These are phyloP conservation scores for Cyprinodon brontotheroides DNA, from an alignment of 2,113 vertebrate species.

Conservation along the genomic window DNA sequence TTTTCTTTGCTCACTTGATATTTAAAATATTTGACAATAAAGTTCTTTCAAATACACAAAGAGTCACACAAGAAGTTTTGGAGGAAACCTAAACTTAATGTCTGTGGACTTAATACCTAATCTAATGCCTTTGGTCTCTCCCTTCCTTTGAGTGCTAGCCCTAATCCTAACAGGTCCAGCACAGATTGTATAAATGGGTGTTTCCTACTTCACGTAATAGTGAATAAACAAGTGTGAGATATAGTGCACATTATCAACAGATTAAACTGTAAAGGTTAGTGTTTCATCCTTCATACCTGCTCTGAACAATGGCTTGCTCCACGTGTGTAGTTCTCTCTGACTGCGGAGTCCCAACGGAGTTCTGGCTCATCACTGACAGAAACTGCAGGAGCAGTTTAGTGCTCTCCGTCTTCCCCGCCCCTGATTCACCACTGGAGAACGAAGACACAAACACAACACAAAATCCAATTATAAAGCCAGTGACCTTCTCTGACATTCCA, in stretches of 20 bases:
- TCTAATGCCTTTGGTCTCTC: too few species aligned
- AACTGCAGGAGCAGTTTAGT: constrained; percentile 92
- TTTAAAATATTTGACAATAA: too few species aligned
- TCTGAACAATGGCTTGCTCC: constrained; percentile 92
- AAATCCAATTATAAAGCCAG: constrained; percentile 38
- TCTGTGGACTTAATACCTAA: too few species aligned
- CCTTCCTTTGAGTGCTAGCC: too few species aligned
- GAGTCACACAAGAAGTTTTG: too few species aligned
- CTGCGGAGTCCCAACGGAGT: constrained; percentile 75
- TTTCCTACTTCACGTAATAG: too few species aligned
- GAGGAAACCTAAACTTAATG: too few species aligned
- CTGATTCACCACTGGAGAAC: constrained; percentile 86
- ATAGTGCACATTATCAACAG: background rate
- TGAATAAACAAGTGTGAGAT: too few species aligned
- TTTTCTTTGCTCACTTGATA: too few species aligned
- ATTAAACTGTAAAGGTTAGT: background rate
- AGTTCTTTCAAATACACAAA: too few species aligned
- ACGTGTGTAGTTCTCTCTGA: constrained; percentile 83
- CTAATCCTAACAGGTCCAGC: too few species aligned
- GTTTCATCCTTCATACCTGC: constrained; percentile 81
- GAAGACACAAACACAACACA: constrained; percentile 10
- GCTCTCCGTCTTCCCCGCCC: constrained; percentile 93
- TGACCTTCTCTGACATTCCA: constrained; percentile 68
- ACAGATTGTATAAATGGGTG: too few species aligned
- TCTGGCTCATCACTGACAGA: constrained; percentile 92